Percentiles rank a stretch among this genome's conserved stretches.
phyloP scores from a whole-genome alignment of 1,140 invertebrate genomes.

The Caenorhabditis remanei region DNA sequence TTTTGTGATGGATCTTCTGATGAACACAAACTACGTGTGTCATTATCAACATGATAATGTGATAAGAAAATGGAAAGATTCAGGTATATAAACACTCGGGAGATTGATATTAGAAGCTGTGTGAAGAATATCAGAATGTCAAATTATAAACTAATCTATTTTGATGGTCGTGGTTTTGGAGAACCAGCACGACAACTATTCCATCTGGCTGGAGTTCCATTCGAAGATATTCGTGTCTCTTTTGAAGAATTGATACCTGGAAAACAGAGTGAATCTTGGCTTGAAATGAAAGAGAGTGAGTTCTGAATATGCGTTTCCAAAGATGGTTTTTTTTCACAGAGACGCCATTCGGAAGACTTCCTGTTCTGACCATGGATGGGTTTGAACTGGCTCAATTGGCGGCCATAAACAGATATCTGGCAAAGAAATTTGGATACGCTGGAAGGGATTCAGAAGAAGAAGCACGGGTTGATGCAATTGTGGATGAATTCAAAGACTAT shows the following conservation, averaged over 20 bases:
- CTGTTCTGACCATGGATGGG: not conserved
- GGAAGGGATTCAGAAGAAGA: not conserved
- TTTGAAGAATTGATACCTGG: not conserved
- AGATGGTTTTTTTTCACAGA: not conserved
- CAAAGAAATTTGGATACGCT: conserved; percentile 4
- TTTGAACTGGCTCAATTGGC: not conserved
- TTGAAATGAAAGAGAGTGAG: not conserved
- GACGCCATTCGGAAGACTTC: conserved; percentile 32
- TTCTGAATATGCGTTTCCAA: not conserved
- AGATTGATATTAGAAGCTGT: no score
- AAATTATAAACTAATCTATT: not conserved
- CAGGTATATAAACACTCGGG: no score
- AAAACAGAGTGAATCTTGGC: not conserved
- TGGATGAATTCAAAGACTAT: conserved; percentile 18
- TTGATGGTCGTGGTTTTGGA: not conserved
- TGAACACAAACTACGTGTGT: no score
- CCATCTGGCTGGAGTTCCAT: conserved; percentile 43
- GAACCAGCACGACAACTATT: conserved; percentile 19
- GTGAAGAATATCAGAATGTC: not conserved
- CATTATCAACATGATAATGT: no score
- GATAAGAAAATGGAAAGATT: no score
- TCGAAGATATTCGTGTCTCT: conserved; percentile 10
- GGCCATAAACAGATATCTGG: not conserved
- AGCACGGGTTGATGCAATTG: not conserved
- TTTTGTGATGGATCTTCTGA: no score